These are phyloP conservation scores for Caenorhabditis uteleia DNA, from an alignment of 2,888 invertebrate species.

Conservation along the genomic window DNA sequence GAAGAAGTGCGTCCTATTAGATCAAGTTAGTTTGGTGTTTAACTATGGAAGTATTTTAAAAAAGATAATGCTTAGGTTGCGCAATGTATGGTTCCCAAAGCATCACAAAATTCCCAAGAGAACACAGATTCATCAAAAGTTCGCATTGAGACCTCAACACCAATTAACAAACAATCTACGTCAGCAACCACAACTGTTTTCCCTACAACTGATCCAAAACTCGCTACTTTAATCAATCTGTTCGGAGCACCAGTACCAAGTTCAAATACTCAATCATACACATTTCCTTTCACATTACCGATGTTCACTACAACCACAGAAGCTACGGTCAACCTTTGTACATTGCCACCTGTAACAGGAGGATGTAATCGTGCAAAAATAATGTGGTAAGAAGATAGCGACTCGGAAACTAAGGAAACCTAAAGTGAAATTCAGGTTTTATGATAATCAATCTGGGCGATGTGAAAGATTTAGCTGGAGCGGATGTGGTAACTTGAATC, in stretches of 20 bases:
- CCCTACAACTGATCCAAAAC: conserved; percentile 30
- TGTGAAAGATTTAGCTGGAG: conserved; percentile 56
- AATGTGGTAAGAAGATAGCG: conserved; percentile 41
- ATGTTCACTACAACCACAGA: conserved; percentile 31
- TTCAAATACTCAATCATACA: conserved; percentile 13
- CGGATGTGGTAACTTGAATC: conserved; percentile 54
- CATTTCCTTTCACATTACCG: conserved; percentile 38
- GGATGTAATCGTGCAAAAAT: conserved; percentile 48
- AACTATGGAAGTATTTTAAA: not conserved
- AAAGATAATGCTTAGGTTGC: conserved; percentile 32
- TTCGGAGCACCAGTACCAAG: conserved; percentile 25
- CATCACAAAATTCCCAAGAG: too few species aligned
- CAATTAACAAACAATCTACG: too few species aligned
- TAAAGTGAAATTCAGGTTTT: conserved; percentile 38
- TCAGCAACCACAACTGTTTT: not conserved
- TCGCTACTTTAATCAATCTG: conserved; percentile 42
- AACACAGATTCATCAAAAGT: too few species aligned
- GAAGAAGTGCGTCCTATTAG: conserved; percentile 45
- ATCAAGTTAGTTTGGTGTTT: conserved; percentile 28
- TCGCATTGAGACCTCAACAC: not conserved
- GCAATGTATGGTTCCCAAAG: conserved; percentile 34
- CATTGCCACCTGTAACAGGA: conserved; percentile 52
- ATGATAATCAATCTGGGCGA: conserved; percentile 43
- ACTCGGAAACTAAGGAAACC: not conserved
- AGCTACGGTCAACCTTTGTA: conserved; percentile 31